Evolutionary conservation across 2,888 invertebrate genomes (phyloP), one percentile per base, ranked within the genome.

Genomic region (Epirrhoe alternata): DNA sequence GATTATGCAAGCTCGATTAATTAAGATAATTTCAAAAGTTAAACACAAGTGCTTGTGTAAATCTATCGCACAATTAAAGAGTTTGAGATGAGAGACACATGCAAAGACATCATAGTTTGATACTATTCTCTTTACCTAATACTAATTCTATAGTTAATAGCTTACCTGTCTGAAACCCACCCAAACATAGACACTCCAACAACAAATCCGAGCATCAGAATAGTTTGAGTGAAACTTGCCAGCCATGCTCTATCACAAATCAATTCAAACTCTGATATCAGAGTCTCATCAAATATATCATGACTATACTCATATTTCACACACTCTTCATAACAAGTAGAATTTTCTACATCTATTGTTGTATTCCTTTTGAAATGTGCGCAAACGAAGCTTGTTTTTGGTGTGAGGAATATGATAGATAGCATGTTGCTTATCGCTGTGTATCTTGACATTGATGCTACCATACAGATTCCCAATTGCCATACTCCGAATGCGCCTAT

Each of bases 91-190:
- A n/a, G n/a, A n/a, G n/a, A n/a, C n/a, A n/a, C n/a, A n/a, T n/a
- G n/a, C n/a, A n/a, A n/a, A n/a, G n/a, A n/a, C n/a, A n/a, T n/a
- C n/a, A n/a, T n/a, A n/a, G n/a, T n/a, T n/a, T n/a, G n/a, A n/a
- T n/a, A n/a, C 24, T 24, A 24, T 24, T 24, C 24, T 24, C 24
- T 24, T 24, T 24, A 24, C 24, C 24, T 24, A n/a, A n/a, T n/a
- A 24, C 24, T 24, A 2, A 3, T 24, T 24, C 24, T 24, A 24
- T 24, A 3, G 24, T 24, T 24, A 24, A 24, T 42, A 14, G 30
- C 33, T 24, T 50, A 86, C 87, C 84, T 82, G 64, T 88, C 88
- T 8, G 88, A 86, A 17, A 86, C 70, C 88, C 88, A 88, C 49
- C 88, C 87, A 71, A 86, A 87, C 6, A 83, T n/a, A 7, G 76